Base-by-base conservation (phyloP, 1,140 invertebrate species). In the Probaryconus sp. region DNA sequence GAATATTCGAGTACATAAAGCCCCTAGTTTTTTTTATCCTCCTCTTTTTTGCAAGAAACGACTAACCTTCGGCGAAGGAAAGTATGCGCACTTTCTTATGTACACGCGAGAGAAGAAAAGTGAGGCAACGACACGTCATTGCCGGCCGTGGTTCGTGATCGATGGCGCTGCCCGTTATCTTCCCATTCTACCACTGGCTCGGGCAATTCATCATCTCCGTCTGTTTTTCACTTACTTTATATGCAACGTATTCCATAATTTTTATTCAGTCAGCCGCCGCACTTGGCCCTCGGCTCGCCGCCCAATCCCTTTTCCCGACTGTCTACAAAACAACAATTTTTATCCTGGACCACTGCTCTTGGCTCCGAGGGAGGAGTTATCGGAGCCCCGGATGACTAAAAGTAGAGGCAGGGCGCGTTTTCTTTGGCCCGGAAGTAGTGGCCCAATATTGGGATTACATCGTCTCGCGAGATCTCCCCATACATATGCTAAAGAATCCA, bases 181-280 rank as follows among this genome's bases (percentile, higher is more conserved):
- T 79, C 79, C 80, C 76, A 69, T 79, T 79, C 75, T 77, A 77
- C 65, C 10, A 35, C 30, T 35, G 60, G 63, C 53, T 67, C 60
- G 40, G 67, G 83, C 82, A 86, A 86, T 87, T 86, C 83, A 87
- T 86, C 86, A 87, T 87, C 82, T 87, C 79, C 70, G 84, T 85
- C 84, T 86, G 85, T 87, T 87, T 87, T 87, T 86, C 84, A 86
- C 85, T 87, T 85, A 87, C 82, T 87, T 87, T 87, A 85, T 87
- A 87, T 87, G 86, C 86, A 87, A 85, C 84, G 86, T 87, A 86
- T 87, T 86, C 85, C 81, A 81, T 87, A 86, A 87, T 87, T 87
- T 87, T 87, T 87, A 87, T 87, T 83, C 84, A 86, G 83, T 85
- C 81, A 83, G 81, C 64, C 83, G 69, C 64, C 68, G 67, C 63